phyloP scores from a whole-genome alignment of 2,797 vertebrate species.

The Acanthiza pusilla region DNA sequence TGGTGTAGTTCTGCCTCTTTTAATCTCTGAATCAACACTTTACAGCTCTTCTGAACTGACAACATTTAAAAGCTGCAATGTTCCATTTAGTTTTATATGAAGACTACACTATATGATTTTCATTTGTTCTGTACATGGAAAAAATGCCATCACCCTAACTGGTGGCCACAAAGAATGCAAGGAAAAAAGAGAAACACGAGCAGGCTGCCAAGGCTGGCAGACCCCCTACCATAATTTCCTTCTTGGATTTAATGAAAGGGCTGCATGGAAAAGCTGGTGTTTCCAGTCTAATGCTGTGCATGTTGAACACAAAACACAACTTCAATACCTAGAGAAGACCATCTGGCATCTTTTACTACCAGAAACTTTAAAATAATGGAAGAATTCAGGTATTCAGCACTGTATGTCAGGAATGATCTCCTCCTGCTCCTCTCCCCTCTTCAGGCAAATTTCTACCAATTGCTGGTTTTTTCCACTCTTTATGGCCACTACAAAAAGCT shows the following conservation, averaged over 20 bases:
- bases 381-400: background rate
- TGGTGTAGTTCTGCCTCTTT: background rate
- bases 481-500: background rate
- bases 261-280: background rate
- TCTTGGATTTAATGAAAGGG: background rate
- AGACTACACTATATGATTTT: background rate
- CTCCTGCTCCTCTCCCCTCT: background rate
- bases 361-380: background rate
- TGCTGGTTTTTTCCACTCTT: background rate
- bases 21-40: background rate
- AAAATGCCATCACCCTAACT: background rate
- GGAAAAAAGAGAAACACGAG: background rate
- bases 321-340: background rate
- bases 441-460: background rate
- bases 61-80: background rate
- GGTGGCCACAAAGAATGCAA: background rate
- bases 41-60: background rate
- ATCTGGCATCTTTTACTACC: background rate
- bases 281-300: background rate
- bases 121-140: background rate
- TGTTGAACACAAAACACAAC: background rate
- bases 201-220: background rate
- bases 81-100: background rate
- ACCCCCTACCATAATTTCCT: background rate
- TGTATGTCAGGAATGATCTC: background rate